Percentiles rank a stretch among this genome's conserved stretches.
phyloP scores from a whole-genome alignment of 1,140 invertebrate species.

The Grapholita molesta region DNA sequence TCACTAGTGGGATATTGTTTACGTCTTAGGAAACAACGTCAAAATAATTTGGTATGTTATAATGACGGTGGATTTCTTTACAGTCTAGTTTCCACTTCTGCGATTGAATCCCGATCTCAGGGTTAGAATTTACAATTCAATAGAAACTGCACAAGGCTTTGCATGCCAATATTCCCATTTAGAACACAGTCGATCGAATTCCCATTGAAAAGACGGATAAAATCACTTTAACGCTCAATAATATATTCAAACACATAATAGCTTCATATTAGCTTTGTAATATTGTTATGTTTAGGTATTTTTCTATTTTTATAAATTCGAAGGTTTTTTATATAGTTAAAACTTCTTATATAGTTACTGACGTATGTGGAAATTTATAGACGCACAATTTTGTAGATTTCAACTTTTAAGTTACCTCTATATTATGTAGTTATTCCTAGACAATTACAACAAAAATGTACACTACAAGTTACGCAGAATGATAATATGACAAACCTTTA shows the following conservation, averaged over 20 bases:
- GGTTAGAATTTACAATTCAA: conserved; percentile 71
- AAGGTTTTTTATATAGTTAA: too few relatives aligned
- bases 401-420: too few relatives aligned
- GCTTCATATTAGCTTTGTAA: not conserved
- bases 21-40: too few relatives aligned
- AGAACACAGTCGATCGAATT: conserved; percentile 63
- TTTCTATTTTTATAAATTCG: too few relatives aligned
- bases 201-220: conserved; percentile 68
- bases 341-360: too few relatives aligned
- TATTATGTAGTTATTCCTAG: too few relatives aligned
- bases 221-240: conserved; percentile 33
- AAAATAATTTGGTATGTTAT: not conserved
- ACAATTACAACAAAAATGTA: too few relatives aligned
- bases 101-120: conserved; percentile 41
- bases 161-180: conserved; percentile 72
- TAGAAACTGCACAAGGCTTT: conserved; percentile 71
- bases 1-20: too few relatives aligned
- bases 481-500: too few relatives aligned
- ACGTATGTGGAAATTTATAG: too few relatives aligned
- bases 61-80: conserved; percentile 2
- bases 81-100: not conserved
- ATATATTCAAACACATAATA: conserved; percentile 9
- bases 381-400: too few relatives aligned
- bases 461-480: too few relatives aligned
- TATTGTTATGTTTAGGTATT: not conserved